Evolutionary conservation across 2,797 vertebrate species (phyloP), one percentile per base, ranked within the genome.

Genomic region (Anas flavirostris): DNA sequence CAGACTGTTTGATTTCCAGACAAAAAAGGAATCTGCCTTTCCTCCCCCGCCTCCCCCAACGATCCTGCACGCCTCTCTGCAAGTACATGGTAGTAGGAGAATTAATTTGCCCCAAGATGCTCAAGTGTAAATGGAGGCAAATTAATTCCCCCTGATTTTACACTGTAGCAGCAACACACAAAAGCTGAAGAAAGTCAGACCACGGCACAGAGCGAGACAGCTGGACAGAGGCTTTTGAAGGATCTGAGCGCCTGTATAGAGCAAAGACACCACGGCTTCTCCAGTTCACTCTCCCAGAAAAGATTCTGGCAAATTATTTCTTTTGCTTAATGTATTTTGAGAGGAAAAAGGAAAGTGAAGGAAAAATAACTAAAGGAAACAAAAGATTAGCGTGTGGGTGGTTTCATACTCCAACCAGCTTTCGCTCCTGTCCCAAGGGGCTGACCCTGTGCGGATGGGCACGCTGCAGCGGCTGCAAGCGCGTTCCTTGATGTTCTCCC

Each of bases 101-200:
- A 95, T 93, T 88, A 89, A 94, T 95, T 90, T 91, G 77, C 59
- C 93, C 93, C 83, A 83, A 93, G 95, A 93, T 39, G 56, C 31
- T 68, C 52, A 91, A 60, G 52, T 82, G 55, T 84, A 94, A 96
- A 90, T 62, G 85, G 68, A 94, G 53, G 81, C 68, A 94, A 91
- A 92, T 75, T 52, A 86, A 86, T 95, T 91, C 88, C 33, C 67
- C 90, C 85, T 59, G 81, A 75, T 92, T 94, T 96, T 94, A 94
- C 87, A 79, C 31, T 90, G 80, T 72, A 73, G 74, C 7, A 5
- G 90, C 86, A 92, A 90, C 50, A 82, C 88, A 96, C 90, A 94
- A 95, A 97, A 82, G 93, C 96, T 81, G 91, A 91, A 87, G 93
- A 91, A 94, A 94, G 85, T 90, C 86, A 94, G 86, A 90, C 28